phyloP scores from a whole-genome alignment of 2,113 vertebrate genomes.

The Hippolais icterina region DNA sequence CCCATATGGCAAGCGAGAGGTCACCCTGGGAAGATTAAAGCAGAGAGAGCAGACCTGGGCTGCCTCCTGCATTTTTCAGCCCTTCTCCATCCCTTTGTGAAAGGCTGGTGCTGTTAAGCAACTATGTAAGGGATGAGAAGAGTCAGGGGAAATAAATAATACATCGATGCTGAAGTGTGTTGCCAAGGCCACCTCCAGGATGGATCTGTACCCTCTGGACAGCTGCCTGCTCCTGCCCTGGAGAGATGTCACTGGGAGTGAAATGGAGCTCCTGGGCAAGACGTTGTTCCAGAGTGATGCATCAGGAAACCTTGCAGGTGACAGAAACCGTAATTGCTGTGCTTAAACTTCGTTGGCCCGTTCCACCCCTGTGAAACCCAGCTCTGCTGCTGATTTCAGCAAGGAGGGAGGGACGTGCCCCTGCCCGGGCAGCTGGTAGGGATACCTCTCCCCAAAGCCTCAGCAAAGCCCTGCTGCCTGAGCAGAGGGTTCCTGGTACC shows the following conservation, averaged over 20 bases:
- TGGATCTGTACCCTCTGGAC: background rate
- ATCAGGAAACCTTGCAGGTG: conserved; percentile 13
- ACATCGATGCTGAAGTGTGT: background rate
- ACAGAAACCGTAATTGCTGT: conserved; percentile 41
- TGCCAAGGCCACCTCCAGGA: conserved; percentile 38
- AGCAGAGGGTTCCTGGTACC: background rate
- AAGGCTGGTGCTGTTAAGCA: background rate
- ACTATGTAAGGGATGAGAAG: background rate
- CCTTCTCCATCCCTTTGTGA: background rate
- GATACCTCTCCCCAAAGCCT: background rate
- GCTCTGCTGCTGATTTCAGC: background rate
- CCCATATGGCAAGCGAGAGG: background rate
- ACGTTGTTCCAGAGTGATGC: background rate
- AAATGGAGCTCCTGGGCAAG: conserved; percentile 27
- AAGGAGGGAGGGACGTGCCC: background rate
- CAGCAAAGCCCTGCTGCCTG: background rate
- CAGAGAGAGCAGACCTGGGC: background rate
- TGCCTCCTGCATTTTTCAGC: conserved; percentile 14
- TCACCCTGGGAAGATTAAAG: background rate
- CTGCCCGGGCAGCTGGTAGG: background rate
- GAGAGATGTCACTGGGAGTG: background rate
- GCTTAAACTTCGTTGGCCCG: background rate
- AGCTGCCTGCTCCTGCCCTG: background rate
- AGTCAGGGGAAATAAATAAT: conserved; percentile 20
- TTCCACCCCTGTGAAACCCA: background rate